Evolutionary conservation across 2,797 vertebrate genomes (phyloP).

Genomic region (Chaunax sp.): DNA sequence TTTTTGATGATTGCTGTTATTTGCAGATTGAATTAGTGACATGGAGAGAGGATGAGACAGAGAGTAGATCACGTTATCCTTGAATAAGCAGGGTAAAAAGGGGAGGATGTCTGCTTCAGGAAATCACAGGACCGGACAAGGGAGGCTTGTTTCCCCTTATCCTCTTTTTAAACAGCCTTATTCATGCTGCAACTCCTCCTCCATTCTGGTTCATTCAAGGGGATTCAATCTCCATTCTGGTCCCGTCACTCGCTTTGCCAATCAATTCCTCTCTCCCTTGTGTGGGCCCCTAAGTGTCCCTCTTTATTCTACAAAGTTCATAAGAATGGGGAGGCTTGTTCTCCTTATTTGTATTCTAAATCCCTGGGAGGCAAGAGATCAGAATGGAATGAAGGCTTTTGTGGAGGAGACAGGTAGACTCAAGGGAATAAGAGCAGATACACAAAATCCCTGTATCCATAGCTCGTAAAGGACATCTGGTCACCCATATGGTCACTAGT

Average conservation of each 20-base stretch:
- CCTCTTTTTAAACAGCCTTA: conserved; percentile 81
- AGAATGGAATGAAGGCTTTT: conserved; percentile 62
- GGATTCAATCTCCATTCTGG: conserved; percentile 83
- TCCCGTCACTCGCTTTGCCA: conserved; percentile 74
- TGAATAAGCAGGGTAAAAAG: conserved; percentile 76
- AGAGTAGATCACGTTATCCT: conserved; percentile 72
- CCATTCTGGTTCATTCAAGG: conserved; percentile 80
- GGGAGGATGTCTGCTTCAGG: conserved; percentile 82
- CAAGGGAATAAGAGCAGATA: conserved; percentile 52
- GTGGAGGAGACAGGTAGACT: conserved; percentile 67
- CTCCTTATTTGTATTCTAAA: conserved; percentile 82
- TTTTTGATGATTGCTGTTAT: conserved; percentile 53
- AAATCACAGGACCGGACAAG: conserved; percentile 80
- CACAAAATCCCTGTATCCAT: conserved; percentile 31
- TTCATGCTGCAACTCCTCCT: conserved; percentile 80
- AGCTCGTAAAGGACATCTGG: conserved; percentile 41
- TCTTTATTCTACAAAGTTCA: conserved; percentile 82
- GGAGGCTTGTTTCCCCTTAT: conserved; percentile 77
- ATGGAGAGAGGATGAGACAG: conserved; percentile 51
- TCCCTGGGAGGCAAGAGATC: conserved; percentile 65
- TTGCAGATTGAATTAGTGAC: conserved; percentile 67
- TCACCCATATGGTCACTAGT: conserved; percentile 50
- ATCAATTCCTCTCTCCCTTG: conserved; percentile 80
- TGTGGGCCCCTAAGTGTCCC: conserved; percentile 73
- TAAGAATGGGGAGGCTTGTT: conserved; percentile 82